These are phyloP conservation scores for Umimayanthus kanabou DNA, from an alignment of 92 coral and sea anemone species.

Conservation along the genomic window DNA sequence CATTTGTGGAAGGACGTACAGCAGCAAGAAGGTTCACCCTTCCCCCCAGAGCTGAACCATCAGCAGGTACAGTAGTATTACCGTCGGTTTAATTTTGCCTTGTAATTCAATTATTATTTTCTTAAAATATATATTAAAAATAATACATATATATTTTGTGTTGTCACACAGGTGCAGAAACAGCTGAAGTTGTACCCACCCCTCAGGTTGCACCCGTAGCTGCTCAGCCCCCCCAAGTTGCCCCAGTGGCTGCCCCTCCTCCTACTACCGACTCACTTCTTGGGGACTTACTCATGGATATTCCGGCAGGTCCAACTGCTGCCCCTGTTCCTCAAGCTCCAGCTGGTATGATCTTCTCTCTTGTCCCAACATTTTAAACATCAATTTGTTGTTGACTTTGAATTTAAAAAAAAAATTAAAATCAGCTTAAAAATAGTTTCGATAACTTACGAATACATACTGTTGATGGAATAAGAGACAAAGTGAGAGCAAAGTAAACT, in stretches of 20 bases:
- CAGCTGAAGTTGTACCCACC: constrained; percentile 70
- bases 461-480: too few relatives aligned
- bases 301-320: constrained; percentile 32
- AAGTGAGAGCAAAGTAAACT: too few relatives aligned
- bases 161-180: constrained; percentile 76
- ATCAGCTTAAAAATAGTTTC: too few relatives aligned
- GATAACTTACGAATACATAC: too few relatives aligned
- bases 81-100: background rate
- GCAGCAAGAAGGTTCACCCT: constrained; percentile 96
- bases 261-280: constrained; percentile 81
- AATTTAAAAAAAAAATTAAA: too few relatives aligned
- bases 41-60: constrained; percentile 98
- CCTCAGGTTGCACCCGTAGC: constrained; percentile 65
- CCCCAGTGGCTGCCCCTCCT: constrained; percentile 65
- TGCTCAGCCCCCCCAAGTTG: constrained; percentile 51
- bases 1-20: constrained; percentile 99
- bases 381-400: background rate
- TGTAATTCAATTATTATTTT: too few relatives aligned
- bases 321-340: constrained; percentile 72
- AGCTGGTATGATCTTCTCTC: constrained; percentile 3
- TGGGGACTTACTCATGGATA: constrained; percentile 89
- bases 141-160: background rate
- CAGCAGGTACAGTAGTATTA: constrained; percentile 63
- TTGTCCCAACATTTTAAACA: background rate
- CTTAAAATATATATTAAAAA: too few relatives aligned